Evolutionary conservation across 37 sponge, comb jelly and placozoan species (phyloP).

Genomic region (Halichondria panicea): DNA sequence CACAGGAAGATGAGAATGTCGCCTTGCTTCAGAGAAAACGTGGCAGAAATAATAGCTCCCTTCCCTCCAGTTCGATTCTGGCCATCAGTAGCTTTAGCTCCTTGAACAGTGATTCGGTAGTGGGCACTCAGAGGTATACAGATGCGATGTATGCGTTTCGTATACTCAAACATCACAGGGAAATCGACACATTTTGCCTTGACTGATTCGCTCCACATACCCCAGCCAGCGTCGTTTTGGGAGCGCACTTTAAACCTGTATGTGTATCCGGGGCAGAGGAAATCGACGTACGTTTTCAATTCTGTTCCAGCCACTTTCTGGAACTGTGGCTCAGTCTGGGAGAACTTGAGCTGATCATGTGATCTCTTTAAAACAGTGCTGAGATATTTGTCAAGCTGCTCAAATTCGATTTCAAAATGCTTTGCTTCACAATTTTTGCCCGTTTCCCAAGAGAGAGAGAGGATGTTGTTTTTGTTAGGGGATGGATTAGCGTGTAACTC

Average conservation of each 20-base stretch:
- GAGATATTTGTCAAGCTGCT: conserved; percentile 8
- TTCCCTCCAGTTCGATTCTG: conserved; percentile 46
- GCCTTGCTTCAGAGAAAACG: conserved; percentile 48
- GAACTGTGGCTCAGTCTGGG: conserved; percentile 16
- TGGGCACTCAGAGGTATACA: conserved; percentile 41
- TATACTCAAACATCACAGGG: conserved; percentile 40
- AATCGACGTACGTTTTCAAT: conserved; percentile 26
- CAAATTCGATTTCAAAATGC: conserved; percentile 62
- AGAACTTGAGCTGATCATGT: not conserved
- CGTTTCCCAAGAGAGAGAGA: conserved; percentile 53
- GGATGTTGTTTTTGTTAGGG: conserved; percentile 16
- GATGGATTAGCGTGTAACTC: conserved; percentile 24
- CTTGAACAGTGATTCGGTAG: conserved; percentile 65
- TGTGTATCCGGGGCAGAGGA: conserved; percentile 47
- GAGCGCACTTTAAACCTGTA: conserved; percentile 71
- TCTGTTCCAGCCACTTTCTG: conserved; percentile 27
- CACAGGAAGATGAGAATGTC: conserved; percentile 62
- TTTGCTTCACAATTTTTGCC: conserved; percentile 1
- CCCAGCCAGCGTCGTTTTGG: conserved; percentile 64
- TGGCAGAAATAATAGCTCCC: conserved; percentile 63
- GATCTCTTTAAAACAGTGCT: not conserved
- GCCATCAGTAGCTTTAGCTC: conserved; percentile 65
- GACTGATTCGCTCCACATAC: conserved; percentile 69
- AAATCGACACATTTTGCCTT: conserved; percentile 40
- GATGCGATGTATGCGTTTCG: conserved; percentile 40